Evolutionary conservation across 2,797 vertebrate species (phyloP), one percentile per base, ranked within the genome.

Genomic region (Coendou prehensilis): DNA sequence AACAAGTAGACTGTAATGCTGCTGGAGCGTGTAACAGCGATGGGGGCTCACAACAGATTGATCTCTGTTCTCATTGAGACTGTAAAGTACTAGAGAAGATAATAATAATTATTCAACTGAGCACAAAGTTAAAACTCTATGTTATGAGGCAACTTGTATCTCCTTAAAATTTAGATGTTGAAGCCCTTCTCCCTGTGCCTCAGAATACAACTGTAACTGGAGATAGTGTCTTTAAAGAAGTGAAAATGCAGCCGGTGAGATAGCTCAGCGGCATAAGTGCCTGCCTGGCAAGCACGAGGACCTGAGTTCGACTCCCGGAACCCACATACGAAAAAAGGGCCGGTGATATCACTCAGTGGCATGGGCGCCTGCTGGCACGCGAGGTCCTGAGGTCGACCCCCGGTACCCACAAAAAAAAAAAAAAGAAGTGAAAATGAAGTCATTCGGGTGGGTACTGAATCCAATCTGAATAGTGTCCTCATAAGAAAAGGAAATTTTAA

Each of bases 401-500:
- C 37, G 37, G 37, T 41, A 41, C 37, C 37, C 37, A 41, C 37
- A 41, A 41, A 41, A 41, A 41, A 41, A 41, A 41, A 41, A 41
- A 41, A 71, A 85, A 84, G 81, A 79, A 7, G 30, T 54, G 84
- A 13, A 85, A 92, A 81, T 28, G 6, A 85, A 80, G 41, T 22
- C 89, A 26, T 90, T 59, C 79, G 15, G 18, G 71, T 87, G 73
- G 73, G 11, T 15, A 52, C 26, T 83, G 64, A 30, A 61, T 95
- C 17, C 86, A 87, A 78, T 69, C n/a, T 56, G 26, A 57, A n/a
- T 28, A 23, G 23, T 83, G 20, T 73, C 61, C 41, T 89, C 37
- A n/a, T 47, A 73, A 91, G 5, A 93, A 93, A 47, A 73, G 15
- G n/a, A 81, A 85, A 92, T 78, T 28, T 45, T 14, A 50, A 79